These are phyloP conservation scores for Cotesia vestalis DNA, from an alignment of 1,140 invertebrate species.

Conservation along the genomic window DNA sequence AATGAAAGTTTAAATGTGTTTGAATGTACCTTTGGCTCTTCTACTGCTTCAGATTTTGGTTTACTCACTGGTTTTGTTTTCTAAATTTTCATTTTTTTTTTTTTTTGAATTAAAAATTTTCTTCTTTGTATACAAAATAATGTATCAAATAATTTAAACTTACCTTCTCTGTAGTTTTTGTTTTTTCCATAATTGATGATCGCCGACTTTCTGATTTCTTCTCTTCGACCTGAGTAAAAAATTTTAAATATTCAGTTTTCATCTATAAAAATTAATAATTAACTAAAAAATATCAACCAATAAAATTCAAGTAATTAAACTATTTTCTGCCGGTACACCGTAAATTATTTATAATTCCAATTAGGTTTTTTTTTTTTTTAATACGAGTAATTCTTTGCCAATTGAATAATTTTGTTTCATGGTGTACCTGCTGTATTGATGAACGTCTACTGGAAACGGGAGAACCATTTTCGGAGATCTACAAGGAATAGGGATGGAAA, in stretches of 20 bases:
- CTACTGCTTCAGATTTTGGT: constrained; percentile 54
- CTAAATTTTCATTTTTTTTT: constrained; percentile 25
- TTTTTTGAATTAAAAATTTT: background rate
- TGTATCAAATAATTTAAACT: constrained; percentile 49
- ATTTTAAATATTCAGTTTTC: background rate
- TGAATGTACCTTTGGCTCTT: constrained; percentile 49
- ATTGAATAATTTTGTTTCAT: constrained; percentile 20
- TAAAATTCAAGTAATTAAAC: background rate
- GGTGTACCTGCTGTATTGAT: constrained; percentile 55
- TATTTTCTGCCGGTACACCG: constrained; percentile 18
- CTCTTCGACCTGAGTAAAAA: constrained; percentile 50
- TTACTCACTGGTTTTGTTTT: constrained; percentile 50
- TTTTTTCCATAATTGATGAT: constrained; percentile 53
- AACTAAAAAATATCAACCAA: no score
- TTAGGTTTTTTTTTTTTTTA: constrained; percentile 16
- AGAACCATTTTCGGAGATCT: constrained; percentile 52
- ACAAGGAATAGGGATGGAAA: constrained; percentile 28
- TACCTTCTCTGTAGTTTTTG: constrained; percentile 69
- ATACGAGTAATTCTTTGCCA: background rate
- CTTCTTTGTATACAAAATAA: background rate
- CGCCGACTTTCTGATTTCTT: constrained; percentile 67
- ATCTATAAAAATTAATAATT: no score
- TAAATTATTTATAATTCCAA: constrained; percentile 10
- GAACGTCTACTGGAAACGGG: constrained; percentile 50
- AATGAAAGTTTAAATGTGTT: background rate